Base-by-base conservation (phyloP, 2,113 vertebrate genomes). In the Camelus bactrianus region DNA sequence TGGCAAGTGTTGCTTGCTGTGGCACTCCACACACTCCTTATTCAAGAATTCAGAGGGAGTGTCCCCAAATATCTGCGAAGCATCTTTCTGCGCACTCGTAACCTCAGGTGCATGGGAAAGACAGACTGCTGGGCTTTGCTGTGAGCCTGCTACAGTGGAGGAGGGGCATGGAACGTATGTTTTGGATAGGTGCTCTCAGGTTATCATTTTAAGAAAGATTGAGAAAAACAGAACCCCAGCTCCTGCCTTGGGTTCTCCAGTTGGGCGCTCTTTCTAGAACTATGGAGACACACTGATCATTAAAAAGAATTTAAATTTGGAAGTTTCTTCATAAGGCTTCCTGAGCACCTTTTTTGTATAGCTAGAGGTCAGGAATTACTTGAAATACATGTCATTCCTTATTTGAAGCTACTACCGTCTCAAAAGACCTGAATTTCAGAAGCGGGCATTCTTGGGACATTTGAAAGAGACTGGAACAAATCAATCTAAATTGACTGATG, bases 31-130 rank as follows among this genome's bases (percentile, higher is more conserved):
- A 64, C 10, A 42, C 80, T 92, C 84, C 83, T 50, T 9, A 52
- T 17, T 87, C 64, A 75, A 97, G 97, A 98, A 97, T 97, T 73
- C 67, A 58, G 54, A 94, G 91, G 97, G 93, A 82, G 95, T 93
- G 94, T 82, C 86, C 58, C 50, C 77, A 95, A 19, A 85, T 81
- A 95, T 80, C 77, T 96, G 65, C 30, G 60, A 85, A 91, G 73
- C 82, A 89, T 91, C 77, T 73, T 72, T 94, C 81, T 56, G 54
- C 32, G 28, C 35, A 50, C 58, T 84, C 64, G 22, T 8, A 94
- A 50, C 5, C 42, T 58, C 26, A 11, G 46, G 46, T 83, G 54
- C 28, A 17, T 42, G 22, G 42, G 64, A 76, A 77, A 67, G 46
- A 79, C 38, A 65, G 85, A 81, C 26, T n/a, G 7, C 22, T 50